phyloP scores from a whole-genome alignment of 2,888 invertebrate species.

The Drosophila fungiperda region DNA sequence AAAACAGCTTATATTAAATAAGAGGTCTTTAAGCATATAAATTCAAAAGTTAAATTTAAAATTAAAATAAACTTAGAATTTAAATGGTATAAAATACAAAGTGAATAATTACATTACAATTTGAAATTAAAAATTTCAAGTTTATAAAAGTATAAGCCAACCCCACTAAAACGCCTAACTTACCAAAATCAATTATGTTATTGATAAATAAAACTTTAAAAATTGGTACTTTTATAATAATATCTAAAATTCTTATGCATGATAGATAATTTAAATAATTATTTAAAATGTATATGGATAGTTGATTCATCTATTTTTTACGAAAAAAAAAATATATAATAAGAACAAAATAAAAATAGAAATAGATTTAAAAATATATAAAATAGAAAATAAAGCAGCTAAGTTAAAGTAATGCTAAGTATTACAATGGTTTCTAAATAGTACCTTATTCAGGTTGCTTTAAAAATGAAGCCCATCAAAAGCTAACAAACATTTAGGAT shows the following conservation, averaged over 20 bases:
- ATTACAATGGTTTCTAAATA: background rate
- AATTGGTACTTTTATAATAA: background rate
- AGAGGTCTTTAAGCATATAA: too few species aligned
- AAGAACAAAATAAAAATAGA: background rate
- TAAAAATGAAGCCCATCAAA: background rate
- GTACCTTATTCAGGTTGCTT: too few species aligned
- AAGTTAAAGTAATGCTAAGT: background rate
- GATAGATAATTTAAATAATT: background rate
- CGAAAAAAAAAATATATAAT: too few species aligned
- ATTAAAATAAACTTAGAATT: too few species aligned
- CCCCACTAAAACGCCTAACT: background rate
- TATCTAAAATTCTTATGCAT: background rate
- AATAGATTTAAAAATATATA: background rate
- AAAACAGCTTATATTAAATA: too few species aligned
- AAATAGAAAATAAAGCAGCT: background rate
- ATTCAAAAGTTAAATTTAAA: too few species aligned
- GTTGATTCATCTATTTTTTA: too few species aligned
- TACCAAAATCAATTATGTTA: background rate
- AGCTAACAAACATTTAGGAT: constrained; percentile 7
- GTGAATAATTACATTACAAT: too few species aligned
- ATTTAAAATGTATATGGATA: background rate
- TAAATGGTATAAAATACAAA: too few species aligned
- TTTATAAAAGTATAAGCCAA: too few species aligned
- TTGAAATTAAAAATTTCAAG: too few species aligned
- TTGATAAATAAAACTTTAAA: background rate